Evolutionary conservation across 1,140 invertebrate genomes (phyloP).

Genomic region (Drosophila mauritiana): DNA sequence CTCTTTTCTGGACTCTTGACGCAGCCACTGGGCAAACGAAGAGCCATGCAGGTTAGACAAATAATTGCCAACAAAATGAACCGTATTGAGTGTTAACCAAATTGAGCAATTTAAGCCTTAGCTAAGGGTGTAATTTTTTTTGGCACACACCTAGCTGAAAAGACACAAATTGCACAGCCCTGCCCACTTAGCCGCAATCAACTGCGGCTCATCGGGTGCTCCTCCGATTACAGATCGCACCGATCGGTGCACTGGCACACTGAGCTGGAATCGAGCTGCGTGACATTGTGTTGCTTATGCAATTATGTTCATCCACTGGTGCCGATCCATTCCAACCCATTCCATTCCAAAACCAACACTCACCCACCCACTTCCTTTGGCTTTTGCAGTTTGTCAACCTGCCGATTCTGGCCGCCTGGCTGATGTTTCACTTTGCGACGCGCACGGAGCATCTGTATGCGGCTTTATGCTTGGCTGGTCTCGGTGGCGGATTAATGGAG

Average conservation of each 20-base stretch:
- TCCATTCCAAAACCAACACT: too few relatives aligned
- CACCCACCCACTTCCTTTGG: neutral
- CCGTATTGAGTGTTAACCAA: neutral
- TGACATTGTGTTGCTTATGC: slow-evolving; percentile 45
- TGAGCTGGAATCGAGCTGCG: slow-evolving; percentile 55
- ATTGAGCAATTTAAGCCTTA: slow-evolving; percentile 20
- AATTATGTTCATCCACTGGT: slow-evolving; percentile 58
- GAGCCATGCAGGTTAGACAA: slow-evolving; percentile 88
- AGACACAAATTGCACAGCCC: neutral
- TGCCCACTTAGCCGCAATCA: slow-evolving; percentile 44
- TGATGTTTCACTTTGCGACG: slow-evolving; percentile 88
- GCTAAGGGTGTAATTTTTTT: slow-evolving; percentile 27
- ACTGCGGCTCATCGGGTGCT: slow-evolving; percentile 35
- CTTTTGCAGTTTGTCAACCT: slow-evolving; percentile 86
- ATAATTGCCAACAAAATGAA: neutral
- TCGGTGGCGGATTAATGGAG: slow-evolving; percentile 90
- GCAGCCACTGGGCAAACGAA: slow-evolving; percentile 88
- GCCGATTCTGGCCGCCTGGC: slow-evolving; percentile 90
- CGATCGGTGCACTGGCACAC: slow-evolving; percentile 61
- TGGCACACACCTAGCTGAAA: slow-evolving; percentile 13
- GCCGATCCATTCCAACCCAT: neutral
- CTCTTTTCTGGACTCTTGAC: slow-evolving; percentile 89
- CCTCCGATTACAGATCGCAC: slow-evolving; percentile 26
- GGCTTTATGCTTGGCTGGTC: slow-evolving; percentile 88
- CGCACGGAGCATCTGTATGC: slow-evolving; percentile 87